These are phyloP conservation scores for Carettochelys insculpta DNA, from an alignment of 2,113 vertebrate species.

Conservation along the genomic window DNA sequence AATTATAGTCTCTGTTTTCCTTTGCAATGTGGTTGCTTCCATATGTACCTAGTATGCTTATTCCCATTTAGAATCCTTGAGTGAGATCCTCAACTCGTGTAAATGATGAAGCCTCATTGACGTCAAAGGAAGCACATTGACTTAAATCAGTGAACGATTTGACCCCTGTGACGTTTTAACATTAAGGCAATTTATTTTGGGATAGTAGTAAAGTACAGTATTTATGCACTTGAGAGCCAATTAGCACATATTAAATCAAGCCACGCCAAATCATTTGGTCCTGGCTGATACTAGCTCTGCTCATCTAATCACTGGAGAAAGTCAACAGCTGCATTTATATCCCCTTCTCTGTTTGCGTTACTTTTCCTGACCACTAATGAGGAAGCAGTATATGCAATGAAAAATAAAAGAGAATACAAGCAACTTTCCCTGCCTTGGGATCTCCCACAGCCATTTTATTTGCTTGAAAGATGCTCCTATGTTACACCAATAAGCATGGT, in stretches of 20 bases:
- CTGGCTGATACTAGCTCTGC: background rate
- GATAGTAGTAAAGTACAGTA: background rate
- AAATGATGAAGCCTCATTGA: background rate
- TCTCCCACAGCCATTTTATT: background rate
- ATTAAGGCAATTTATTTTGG: background rate
- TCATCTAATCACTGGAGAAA: background rate
- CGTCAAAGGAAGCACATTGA: background rate
- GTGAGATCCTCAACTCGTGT: background rate
- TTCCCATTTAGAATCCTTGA: constrained; percentile 19
- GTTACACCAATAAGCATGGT: background rate
- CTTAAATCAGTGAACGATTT: background rate
- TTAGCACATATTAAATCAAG: background rate
- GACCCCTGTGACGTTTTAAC: background rate
- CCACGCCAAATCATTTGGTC: background rate
- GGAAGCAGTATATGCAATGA: background rate
- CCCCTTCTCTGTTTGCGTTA: background rate
- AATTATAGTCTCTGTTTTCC: constrained; percentile 40
- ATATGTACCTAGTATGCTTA: constrained; percentile 13
- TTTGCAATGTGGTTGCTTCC: constrained; percentile 39
- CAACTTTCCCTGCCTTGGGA: background rate
- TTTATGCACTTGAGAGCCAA: background rate
- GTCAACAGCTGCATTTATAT: background rate
- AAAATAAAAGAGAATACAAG: background rate
- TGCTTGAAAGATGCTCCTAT: rapidly evolving
- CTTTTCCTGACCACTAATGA: background rate